Base-by-base conservation (phyloP, 2,797 vertebrate species). In the Hirundo rustica region DNA sequence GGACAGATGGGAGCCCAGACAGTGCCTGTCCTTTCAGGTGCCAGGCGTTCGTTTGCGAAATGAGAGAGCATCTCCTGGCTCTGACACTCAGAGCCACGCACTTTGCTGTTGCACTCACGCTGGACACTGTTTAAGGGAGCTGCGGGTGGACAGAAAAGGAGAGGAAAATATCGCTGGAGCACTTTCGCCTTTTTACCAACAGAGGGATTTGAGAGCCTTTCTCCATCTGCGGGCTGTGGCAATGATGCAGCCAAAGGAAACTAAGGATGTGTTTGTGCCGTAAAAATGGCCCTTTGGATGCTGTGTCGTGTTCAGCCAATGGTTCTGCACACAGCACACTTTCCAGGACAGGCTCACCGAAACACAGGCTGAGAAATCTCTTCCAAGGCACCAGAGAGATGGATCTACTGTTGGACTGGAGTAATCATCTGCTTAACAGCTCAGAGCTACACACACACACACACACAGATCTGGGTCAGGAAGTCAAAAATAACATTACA, bases 151-250 rank as follows among this genome's bases (percentile, higher is more conserved):
- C 13, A 55, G 91, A 73, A 88, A 88, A 88, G 29, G 47, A 81
- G 44, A 73, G 51, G 30, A 78, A 91, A 96, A 84, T 92, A 36
- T 47, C 68, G 60, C 77, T 77, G 93, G 64, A 96, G 96, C 96
- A 95, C 90, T 97, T 97, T 96, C 95, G 3, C 25, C 85, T 92
- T 96, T 96, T 97, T 86, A 96, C 96, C 96, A 96, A 97, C 93
- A 97, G 96, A 96, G 96, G 96, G 96, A 97, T 95, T 94, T 96
- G 93, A 95, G 95, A 95, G 95, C 94, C 91, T 95, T 50, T 96
- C 93, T 94, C 83, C 92, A 73, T 95, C 88, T 73, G 85, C 92
- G 53, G 85, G 25, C 67, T 88, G 94, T 76, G 91, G 89, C 88
- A 73, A 3, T 0, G 85, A 83, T 22, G 81, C 47, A 64, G 77